Percentiles rank a stretch among this genome's conserved stretches.
These are phyloP conservation scores for Nysson spinosus DNA, from an alignment of 2,888 invertebrate species.

Conservation along the genomic window DNA sequence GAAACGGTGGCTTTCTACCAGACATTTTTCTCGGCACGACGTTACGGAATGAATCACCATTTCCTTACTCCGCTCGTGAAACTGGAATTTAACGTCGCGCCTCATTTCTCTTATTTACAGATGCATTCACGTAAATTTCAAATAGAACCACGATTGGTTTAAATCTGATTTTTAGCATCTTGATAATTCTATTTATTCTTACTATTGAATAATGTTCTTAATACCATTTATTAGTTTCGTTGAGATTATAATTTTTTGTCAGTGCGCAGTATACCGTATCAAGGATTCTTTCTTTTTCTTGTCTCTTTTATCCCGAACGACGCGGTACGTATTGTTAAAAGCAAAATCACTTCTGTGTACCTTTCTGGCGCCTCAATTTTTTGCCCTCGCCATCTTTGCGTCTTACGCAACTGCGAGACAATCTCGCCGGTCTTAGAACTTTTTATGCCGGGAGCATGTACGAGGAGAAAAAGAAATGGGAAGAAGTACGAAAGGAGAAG, in stretches of 20 bases:
- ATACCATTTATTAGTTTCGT: too few species aligned
- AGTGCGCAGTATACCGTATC: too few species aligned
- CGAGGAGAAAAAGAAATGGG: slow-evolving; percentile 1
- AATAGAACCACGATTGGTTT: background rate
- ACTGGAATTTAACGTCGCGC: slow-evolving; percentile 46
- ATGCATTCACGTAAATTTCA: slow-evolving; percentile 46
- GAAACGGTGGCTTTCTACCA: slow-evolving; percentile 46
- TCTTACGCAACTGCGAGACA: slow-evolving; percentile 50
- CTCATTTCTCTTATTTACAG: slow-evolving; percentile 58
- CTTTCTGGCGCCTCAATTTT: too few species aligned
- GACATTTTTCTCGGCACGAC: slow-evolving; percentile 52
- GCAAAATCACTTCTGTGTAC: too few species aligned
- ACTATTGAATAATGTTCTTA: too few species aligned
- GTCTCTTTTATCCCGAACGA: too few species aligned
- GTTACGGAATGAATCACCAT: slow-evolving; percentile 54
- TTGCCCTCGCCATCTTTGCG: slow-evolving; percentile 13
- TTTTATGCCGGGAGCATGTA: slow-evolving; percentile 16
- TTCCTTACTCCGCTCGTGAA: slow-evolving; percentile 37
- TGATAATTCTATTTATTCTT: too few species aligned
- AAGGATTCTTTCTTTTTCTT: too few species aligned
- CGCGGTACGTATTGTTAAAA: too few species aligned
- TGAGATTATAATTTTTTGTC: too few species aligned
- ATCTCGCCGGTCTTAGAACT: slow-evolving; percentile 38
- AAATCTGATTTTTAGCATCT: background rate
- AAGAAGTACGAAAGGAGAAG: slow-evolving; percentile 18